Evolutionary conservation across 1,140 invertebrate species (phyloP).

Genomic region (Daktulosphaira vitifoliae): DNA sequence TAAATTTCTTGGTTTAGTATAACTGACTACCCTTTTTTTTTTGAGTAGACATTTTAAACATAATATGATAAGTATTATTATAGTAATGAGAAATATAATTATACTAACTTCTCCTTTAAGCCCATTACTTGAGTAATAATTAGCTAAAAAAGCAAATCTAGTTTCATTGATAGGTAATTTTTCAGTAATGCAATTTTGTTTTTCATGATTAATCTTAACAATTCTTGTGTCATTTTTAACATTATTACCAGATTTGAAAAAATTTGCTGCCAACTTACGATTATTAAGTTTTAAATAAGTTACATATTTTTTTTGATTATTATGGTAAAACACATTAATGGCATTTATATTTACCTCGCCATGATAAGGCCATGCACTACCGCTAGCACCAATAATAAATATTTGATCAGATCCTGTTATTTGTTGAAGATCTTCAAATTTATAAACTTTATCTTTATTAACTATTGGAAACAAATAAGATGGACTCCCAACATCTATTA

Average conservation of each 20-base stretch:
- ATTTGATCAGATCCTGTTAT: conserved; percentile 50
- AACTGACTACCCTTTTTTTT: too few species aligned
- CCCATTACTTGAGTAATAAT: conserved; percentile 73
- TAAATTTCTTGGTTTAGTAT: too few species aligned
- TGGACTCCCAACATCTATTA: conserved; percentile 77
- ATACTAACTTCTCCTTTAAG: conserved; percentile 58
- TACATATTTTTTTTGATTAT: too few species aligned
- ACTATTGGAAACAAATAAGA: conserved; percentile 69
- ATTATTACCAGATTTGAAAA: conserved; percentile 37
- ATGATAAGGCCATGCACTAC: conserved; percentile 70
- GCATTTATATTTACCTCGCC: conserved; percentile 59
- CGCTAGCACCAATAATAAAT: conserved; percentile 77
- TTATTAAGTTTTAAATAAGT: too few species aligned
- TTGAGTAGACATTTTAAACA: too few species aligned
- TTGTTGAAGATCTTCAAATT: conserved; percentile 52
- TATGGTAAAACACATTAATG: too few species aligned
- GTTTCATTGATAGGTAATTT: conserved; percentile 56
- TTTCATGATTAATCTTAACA: conserved; percentile 48
- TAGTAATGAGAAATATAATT: too few species aligned
- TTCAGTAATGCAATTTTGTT: conserved; percentile 47
- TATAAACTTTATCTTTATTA: conserved; percentile 69
- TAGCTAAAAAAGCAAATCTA: conserved; percentile 66
- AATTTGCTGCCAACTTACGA: conserved; percentile 1
- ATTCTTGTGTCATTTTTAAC: conserved; percentile 51
- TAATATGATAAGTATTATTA: too few species aligned